A percentile compares a stretch with the other conserved stretches of the same genome.
phyloP scores from a whole-genome alignment of 2,113 vertebrate species.

The Gobius niger region DNA sequence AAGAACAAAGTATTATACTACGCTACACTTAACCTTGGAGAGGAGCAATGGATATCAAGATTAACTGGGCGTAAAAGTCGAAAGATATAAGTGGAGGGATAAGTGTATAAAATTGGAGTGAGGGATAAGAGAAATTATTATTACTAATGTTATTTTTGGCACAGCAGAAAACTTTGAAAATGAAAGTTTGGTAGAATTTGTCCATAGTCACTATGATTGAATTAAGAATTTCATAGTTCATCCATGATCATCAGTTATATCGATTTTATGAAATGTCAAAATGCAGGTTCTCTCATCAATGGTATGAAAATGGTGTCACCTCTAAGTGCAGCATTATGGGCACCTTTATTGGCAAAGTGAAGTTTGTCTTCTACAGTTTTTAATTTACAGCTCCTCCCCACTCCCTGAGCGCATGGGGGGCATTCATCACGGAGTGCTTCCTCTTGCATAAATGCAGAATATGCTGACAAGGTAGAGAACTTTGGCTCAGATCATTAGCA shows the following conservation, averaged over 20 bases:
- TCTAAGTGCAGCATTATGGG: neutral
- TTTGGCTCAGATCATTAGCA: slow-evolving; percentile 35
- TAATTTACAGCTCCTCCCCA: slow-evolving; percentile 22
- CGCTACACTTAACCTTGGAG: slow-evolving; percentile 4
- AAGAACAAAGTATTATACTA: slow-evolving; percentile 4
- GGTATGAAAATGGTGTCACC: neutral
- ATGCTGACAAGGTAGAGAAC: slow-evolving; percentile 44
- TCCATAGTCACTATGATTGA: no score
- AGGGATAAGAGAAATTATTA: no score
- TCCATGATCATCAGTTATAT: no score
- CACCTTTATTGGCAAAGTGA: neutral
- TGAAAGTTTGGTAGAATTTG: no score
- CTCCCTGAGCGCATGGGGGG: slow-evolving; percentile 24
- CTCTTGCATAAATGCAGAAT: slow-evolving; percentile 44
- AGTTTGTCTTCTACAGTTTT: slow-evolving; percentile 5
- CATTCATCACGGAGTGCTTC: slow-evolving; percentile 34
- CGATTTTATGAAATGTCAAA: no score
- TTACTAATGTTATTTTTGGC: no score
- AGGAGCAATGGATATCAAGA: neutral
- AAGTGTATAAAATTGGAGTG: no score
- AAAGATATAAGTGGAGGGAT: no score
- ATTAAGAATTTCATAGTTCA: neutral
- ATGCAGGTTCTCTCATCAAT: neutral
- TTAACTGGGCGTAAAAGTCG: no score
- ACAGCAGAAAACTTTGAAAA: no score